These are phyloP conservation scores for Sminthurinus aureus DNA, from an alignment of 2,888 invertebrate species.

Conservation along the genomic window DNA sequence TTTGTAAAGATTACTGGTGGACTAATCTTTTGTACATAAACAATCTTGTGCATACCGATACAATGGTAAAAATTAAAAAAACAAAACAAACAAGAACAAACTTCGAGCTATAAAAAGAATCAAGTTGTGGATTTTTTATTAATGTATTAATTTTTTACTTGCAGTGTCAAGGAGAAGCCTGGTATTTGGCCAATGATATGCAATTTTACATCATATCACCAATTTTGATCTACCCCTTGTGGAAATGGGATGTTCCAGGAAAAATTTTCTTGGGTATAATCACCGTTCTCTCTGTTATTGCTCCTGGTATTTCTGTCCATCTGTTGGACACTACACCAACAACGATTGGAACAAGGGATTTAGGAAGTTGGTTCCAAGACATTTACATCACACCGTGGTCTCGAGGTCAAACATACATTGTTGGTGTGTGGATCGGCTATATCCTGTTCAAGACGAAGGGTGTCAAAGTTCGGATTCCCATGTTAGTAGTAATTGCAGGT, in stretches of 20 bases:
- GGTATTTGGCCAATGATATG: constrained; percentile 52
- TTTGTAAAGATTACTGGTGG: constrained; percentile 58
- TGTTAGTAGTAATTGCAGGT: constrained; percentile 13
- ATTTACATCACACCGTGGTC: constrained; percentile 58
- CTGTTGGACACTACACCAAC: constrained; percentile 28
- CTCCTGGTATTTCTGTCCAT: constrained; percentile 32
- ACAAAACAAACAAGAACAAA: neutral
- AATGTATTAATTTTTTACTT: no score
- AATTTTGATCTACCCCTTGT: constrained; percentile 48
- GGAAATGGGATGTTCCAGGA: constrained; percentile 42
- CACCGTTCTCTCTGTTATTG: constrained; percentile 21
- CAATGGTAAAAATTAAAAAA: constrained; percentile 27
- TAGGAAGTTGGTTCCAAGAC: constrained; percentile 41
- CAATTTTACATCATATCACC: constrained; percentile 49
- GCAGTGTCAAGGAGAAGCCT: constrained; percentile 53
- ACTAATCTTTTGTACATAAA: constrained; percentile 58
- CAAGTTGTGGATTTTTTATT: no score
- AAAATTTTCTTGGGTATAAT: constrained; percentile 29
- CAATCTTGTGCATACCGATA: constrained; percentile 45
- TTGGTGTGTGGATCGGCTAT: constrained; percentile 59
- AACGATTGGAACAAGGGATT: constrained; percentile 36
- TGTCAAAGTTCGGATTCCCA: constrained; percentile 36
- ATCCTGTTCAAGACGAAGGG: constrained; percentile 53
- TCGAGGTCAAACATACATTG: constrained; percentile 57
- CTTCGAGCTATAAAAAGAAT: no score